These are phyloP conservation scores for Cydia amplana DNA, from an alignment of 1,140 invertebrate species.

Conservation along the genomic window DNA sequence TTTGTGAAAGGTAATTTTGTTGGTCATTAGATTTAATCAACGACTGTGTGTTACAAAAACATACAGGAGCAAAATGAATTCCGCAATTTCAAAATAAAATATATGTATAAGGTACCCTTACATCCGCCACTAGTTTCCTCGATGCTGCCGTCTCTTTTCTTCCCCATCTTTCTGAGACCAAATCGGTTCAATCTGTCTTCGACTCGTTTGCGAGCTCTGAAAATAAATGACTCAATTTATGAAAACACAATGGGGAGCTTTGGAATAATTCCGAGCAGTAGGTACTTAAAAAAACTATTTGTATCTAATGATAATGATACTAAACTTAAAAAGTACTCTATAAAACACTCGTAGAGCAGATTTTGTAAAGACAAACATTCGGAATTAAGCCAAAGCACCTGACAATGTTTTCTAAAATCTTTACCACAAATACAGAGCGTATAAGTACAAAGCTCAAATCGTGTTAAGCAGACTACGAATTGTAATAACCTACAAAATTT, in stretches of 20 bases:
- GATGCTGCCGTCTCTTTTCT: conserved; percentile 91
- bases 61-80: no score
- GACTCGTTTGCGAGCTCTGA: conserved; percentile 89
- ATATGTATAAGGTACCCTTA: conserved; percentile 70
- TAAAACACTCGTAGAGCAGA: no score
- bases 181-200: conserved; percentile 90
- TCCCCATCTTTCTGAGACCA: conserved; percentile 86
- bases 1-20: no score
- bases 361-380: not conserved
- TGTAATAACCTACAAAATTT: not conserved
- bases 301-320: not conserved
- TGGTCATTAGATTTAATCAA: no score
- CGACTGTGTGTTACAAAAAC: no score
- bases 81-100: not conserved
- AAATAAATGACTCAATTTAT: conserved; percentile 36
- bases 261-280: not conserved
- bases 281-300: not conserved
- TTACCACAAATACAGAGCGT: conserved; percentile 10
- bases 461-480: conserved; percentile 3
- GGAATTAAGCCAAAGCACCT: conserved; percentile 1
- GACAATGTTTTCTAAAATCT: not conserved
- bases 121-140: conserved; percentile 90
- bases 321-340: no score
- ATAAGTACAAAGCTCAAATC: not conserved
- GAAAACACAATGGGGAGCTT: not conserved